Percentiles rank a stretch among this genome's conserved stretches.
phyloP scores from a whole-genome alignment of 2,888 invertebrate species.

The Calameuta pallipes region DNA sequence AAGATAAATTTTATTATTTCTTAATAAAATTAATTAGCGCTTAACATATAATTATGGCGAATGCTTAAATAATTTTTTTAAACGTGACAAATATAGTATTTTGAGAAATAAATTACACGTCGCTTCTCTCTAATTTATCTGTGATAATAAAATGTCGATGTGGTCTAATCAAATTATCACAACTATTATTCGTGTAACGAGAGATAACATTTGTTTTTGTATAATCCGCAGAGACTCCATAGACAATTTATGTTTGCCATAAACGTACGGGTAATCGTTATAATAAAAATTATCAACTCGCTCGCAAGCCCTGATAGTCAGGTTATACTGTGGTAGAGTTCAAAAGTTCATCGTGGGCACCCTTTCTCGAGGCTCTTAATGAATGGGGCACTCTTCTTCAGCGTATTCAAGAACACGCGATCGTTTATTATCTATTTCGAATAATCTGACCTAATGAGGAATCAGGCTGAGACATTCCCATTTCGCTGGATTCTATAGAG shows the following conservation, averaged over 20 bases:
- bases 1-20: neutral
- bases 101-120: too few relatives aligned
- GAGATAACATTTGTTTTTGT: neutral
- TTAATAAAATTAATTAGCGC: neutral
- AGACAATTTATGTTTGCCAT: neutral
- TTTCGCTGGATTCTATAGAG: neutral
- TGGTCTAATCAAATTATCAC: neutral
- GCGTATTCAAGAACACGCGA: neutral
- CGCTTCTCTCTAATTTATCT: neutral
- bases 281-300: neutral
- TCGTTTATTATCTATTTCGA: neutral
- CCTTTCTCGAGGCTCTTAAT: conserved; percentile 16
- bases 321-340: conserved; percentile 23
- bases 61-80: too few relatives aligned
- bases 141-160: neutral
- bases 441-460: neutral
- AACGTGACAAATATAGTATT: too few relatives aligned
- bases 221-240: neutral
- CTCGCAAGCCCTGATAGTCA: neutral
- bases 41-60: neutral
- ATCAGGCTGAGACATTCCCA: neutral
- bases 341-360: conserved; percentile 36
- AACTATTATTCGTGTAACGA: neutral
- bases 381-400: conserved; percentile 25
- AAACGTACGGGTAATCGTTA: neutral